phyloP scores from a whole-genome alignment of 2,888 invertebrate species.

The Crocallis elinguaria region DNA sequence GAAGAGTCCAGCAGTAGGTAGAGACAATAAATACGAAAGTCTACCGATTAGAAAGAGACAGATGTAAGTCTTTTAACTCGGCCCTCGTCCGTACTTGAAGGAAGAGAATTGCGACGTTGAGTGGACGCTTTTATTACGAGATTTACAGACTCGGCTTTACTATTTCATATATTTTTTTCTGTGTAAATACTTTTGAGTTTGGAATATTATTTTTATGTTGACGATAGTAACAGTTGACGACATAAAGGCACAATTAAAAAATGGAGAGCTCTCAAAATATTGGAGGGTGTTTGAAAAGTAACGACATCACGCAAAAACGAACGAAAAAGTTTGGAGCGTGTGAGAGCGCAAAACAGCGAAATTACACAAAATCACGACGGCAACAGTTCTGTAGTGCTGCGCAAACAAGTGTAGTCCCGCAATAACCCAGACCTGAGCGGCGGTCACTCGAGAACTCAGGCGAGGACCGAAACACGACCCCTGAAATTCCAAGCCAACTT shows the following conservation, averaged over 20 bases:
- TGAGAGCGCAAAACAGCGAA: conserved; percentile 50
- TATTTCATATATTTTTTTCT: conserved; percentile 24
- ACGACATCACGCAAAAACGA: conserved; percentile 17
- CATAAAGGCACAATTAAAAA: conserved; percentile 7
- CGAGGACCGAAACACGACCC: conserved; percentile 60
- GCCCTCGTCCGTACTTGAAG: conserved; percentile 49
- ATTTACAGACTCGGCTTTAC: conserved; percentile 52
- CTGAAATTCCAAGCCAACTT: conserved; percentile 46
- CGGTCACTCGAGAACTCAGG: conserved; percentile 67
- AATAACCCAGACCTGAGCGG: conserved; percentile 65
- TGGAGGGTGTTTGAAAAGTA: conserved; percentile 22
- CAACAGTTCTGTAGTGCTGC: conserved; percentile 71
- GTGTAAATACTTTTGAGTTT: conserved; percentile 6
- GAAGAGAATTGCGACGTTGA: conserved; percentile 57
- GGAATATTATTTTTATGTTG: conserved; percentile 9
- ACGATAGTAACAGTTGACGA: conserved; percentile 3
- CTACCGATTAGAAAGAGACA: conserved; percentile 51
- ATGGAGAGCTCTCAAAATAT: conserved; percentile 14
- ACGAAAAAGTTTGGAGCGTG: conserved; percentile 31
- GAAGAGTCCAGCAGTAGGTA: conserved; percentile 49
- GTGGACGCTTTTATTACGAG: conserved; percentile 60
- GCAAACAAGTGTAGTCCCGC: conserved; percentile 67
- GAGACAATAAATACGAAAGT: conserved; percentile 49
- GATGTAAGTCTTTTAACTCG: conserved; percentile 46
- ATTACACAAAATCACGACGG: conserved; percentile 68